Evolutionary conservation across 2,888 invertebrate species (phyloP).

Genomic region (Drosophila suboccidentalis): DNA sequence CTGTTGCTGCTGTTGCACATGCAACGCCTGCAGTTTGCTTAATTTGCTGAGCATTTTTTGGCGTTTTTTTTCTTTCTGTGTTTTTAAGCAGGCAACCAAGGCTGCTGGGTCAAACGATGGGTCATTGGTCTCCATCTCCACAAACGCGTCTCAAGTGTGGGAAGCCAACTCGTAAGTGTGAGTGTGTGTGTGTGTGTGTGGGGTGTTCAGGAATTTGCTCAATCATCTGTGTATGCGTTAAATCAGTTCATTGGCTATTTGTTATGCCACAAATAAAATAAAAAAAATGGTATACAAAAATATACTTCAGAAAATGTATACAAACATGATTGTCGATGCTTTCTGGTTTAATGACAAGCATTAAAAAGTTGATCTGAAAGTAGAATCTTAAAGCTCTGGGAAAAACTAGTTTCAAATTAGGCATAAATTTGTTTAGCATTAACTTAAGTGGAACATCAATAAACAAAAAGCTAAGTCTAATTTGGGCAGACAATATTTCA

Average conservation of each 20-base stretch:
- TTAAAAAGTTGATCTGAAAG: constrained; percentile 59
- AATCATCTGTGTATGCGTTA: constrained; percentile 15
- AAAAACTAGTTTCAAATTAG: constrained; percentile 43
- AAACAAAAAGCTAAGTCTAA: constrained; percentile 11
- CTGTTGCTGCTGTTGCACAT: constrained; percentile 43
- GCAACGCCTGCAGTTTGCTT: constrained; percentile 50
- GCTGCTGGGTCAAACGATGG: constrained; percentile 52
- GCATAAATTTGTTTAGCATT: constrained; percentile 47
- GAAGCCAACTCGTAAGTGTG: constrained; percentile 36
- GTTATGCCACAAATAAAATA: constrained; percentile 3
- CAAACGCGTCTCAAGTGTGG: constrained; percentile 58
- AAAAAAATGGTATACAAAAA: not conserved
- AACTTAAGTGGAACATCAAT: constrained; percentile 33
- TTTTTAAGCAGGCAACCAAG: constrained; percentile 36
- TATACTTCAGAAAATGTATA: constrained; percentile 9
- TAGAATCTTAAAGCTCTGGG: constrained; percentile 25
- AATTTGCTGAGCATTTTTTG: constrained; percentile 50
- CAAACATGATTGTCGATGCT: not conserved
- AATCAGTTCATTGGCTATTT: constrained; percentile 32
- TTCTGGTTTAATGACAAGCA: constrained; percentile 18
- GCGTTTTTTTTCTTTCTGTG: constrained; percentile 12
- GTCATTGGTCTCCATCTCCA: constrained; percentile 57
- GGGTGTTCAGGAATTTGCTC: constrained; percentile 33
- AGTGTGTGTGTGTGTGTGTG: not conserved
- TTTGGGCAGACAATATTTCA: constrained; percentile 10